A percentile compares a stretch with the other conserved stretches of the same genome.
Conservation (phyloP, 2,888 invertebrate species). For the Poecilobothrus nobilitatus region DNA sequence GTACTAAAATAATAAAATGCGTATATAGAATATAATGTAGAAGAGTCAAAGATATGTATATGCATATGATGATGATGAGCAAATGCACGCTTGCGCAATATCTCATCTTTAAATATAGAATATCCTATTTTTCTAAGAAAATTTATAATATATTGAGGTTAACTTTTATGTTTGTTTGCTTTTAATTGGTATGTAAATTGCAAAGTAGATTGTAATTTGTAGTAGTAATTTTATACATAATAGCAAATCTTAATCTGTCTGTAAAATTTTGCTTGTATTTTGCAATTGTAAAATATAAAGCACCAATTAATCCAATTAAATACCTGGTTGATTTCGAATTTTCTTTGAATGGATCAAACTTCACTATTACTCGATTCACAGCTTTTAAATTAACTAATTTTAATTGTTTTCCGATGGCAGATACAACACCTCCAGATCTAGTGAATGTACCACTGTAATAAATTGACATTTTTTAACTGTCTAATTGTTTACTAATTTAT, state of each 20-base stretch:
- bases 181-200: neutral
- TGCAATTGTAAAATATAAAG: no score
- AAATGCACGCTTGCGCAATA: neutral
- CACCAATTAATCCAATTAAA: no score
- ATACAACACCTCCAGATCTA: constrained; percentile 59
- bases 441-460: constrained; percentile 58
- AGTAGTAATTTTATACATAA: no score
- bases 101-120: neutral
- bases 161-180: neutral
- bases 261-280: no score
- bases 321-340: constrained; percentile 55
- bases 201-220: no score
- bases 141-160: neutral
- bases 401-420: constrained; percentile 66
- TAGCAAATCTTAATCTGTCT: no score
- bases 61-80: neutral
- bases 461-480: constrained; percentile 58
- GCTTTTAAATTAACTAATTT: constrained; percentile 66
- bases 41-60: neutral
- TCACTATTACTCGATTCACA: constrained; percentile 64
- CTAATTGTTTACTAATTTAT: constrained; percentile 19
- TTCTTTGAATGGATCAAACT: constrained; percentile 77
- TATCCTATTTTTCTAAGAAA: no score
- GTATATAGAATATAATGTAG: no score
- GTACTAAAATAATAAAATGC: neutral